A percentile compares a stretch with the other conserved stretches of the same genome.
Conservation (phyloP, 92 coral and sea anemone species). For the Metridium senile region DNA sequence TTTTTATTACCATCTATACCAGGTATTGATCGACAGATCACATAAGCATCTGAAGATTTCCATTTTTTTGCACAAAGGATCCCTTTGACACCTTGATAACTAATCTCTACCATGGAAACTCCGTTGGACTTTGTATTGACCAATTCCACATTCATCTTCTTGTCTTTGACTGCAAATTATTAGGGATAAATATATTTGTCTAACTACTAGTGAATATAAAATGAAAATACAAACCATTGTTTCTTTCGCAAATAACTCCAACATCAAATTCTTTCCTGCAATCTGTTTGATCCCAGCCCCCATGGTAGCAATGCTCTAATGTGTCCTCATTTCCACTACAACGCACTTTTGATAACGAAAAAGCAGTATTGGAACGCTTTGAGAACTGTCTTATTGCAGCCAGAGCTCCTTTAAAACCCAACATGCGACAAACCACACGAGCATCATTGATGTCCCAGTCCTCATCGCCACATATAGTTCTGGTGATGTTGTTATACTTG, state of each 20-base stretch:
- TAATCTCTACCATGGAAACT: neutral
- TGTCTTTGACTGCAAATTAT: neutral
- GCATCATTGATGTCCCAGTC: slow-evolving; percentile 14
- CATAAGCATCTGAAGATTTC: neutral
- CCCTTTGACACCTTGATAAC: neutral
- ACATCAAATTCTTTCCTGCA: neutral
- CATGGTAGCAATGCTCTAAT: neutral
- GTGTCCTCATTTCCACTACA: slow-evolving; percentile 7
- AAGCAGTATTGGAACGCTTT: neutral
- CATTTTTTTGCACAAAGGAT: neutral
- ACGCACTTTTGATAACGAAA: slow-evolving; percentile 1
- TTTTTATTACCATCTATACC: neutral
- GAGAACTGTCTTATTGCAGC: slow-evolving; percentile 10
- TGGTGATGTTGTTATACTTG: neutral
- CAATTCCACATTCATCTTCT: too few relatives aligned
- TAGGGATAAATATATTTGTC: neutral
- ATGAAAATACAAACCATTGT: neutral
- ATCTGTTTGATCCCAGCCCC: neutral
- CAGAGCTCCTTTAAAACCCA: slow-evolving; percentile 1
- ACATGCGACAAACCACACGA: slow-evolving; percentile 8
- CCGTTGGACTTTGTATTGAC: neutral
- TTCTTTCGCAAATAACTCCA: slow-evolving; percentile 16
- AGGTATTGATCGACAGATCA: neutral
- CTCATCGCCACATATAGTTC: slow-evolving; percentile 16
- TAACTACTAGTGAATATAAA: neutral